phyloP scores from a whole-genome alignment of 2,888 invertebrate species.

The Campopleginae sp. region DNA sequence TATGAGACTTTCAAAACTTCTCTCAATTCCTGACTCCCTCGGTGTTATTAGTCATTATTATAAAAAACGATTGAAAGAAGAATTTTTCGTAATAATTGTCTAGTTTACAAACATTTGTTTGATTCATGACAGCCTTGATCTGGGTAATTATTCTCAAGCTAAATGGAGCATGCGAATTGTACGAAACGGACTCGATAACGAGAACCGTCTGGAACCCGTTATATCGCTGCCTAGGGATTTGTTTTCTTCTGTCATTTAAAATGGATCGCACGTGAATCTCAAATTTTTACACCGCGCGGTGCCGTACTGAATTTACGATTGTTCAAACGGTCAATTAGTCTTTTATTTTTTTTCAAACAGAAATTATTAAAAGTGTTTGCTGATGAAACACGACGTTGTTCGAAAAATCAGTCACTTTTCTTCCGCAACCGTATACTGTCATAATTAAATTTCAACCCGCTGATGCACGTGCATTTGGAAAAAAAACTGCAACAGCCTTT shows the following conservation, averaged over 20 bases:
- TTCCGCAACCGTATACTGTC: slow-evolving; percentile 5
- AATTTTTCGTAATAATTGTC: neutral
- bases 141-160: slow-evolving; percentile 11
- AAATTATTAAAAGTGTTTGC: neutral
- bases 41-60: neutral
- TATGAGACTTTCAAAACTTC: neutral
- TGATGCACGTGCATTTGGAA: slow-evolving; percentile 22
- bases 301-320: neutral
- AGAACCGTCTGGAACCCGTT: slow-evolving; percentile 44
- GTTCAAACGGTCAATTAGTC: neutral
- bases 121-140: neutral
- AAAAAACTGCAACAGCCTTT: neutral
- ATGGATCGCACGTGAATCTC: slow-evolving; percentile 39
- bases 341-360: neutral
- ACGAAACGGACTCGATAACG: slow-evolving; percentile 9
- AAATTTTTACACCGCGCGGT: slow-evolving; percentile 21
- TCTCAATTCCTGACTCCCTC: neutral
- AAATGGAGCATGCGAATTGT: neutral
- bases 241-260: slow-evolving; percentile 26
- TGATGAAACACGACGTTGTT: slow-evolving; percentile 22
- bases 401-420: neutral
- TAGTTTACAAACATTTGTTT: neutral
- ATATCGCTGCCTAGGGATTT: neutral
- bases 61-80: neutral
- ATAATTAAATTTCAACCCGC: slow-evolving; percentile 46